A percentile compares a stretch with the other conserved stretches of the same genome.
phyloP scores from a whole-genome alignment of 2,888 invertebrate genomes.

The Heliconius ismenius region DNA sequence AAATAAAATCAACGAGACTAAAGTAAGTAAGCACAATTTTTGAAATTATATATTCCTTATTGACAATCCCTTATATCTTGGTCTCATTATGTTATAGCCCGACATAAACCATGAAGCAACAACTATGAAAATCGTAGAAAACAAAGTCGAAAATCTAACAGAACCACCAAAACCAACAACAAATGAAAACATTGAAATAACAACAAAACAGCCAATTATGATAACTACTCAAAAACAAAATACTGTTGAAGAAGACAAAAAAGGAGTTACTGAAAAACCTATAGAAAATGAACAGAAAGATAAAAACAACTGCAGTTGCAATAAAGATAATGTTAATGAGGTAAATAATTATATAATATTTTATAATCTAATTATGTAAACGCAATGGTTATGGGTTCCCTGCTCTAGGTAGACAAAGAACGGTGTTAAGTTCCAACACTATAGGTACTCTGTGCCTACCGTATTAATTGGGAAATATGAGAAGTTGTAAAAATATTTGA shows the following conservation, averaged over 20 bases:
- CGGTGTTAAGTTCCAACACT: too few relatives aligned
- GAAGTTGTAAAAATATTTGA: neutral
- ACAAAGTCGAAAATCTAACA: neutral
- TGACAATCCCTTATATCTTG: neutral
- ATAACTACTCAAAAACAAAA: neutral
- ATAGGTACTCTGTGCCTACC: too few relatives aligned
- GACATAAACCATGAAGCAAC: neutral
- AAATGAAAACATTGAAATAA: neutral
- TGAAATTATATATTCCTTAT: neutral
- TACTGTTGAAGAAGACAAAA: neutral
- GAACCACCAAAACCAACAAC: neutral
- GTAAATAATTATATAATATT: neutral
- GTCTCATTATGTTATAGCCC: neutral
- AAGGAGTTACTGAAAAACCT: neutral
- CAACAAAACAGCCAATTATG: neutral
- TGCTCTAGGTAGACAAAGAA: too few relatives aligned
- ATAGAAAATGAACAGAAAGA: neutral
- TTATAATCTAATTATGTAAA: too few relatives aligned
- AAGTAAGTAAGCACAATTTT: slow-evolving; percentile 8
- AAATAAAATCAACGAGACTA: neutral
- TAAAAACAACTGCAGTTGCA: neutral
- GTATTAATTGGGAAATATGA: neutral
- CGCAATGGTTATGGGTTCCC: too few relatives aligned
- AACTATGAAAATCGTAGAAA: neutral
- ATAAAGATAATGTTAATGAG: slow-evolving; percentile 5